Percentiles rank a stretch among this genome's conserved stretches.
phyloP scores from a whole-genome alignment of 2,797 vertebrate genomes.

The Balearica regulorum region DNA sequence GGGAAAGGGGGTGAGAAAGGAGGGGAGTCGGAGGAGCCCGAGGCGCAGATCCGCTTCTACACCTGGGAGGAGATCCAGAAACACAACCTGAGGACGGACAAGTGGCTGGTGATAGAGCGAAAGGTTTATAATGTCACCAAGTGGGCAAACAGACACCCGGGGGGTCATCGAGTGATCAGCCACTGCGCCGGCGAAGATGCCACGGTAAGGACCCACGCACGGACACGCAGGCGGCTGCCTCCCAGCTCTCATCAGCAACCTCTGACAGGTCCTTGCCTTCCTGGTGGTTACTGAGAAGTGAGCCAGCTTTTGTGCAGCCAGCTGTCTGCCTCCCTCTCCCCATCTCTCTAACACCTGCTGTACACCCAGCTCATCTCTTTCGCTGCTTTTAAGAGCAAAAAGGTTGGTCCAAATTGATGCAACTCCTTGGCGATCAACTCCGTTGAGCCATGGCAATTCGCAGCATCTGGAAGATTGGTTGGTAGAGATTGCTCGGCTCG shows the following conservation, averaged over 20 bases:
- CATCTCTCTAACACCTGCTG: background rate
- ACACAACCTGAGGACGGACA: slow-evolving; percentile 61
- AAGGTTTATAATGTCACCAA: slow-evolving; percentile 72
- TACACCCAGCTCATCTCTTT: background rate
- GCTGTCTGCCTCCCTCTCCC: background rate
- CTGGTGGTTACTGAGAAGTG: background rate
- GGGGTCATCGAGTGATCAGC: slow-evolving; percentile 64
- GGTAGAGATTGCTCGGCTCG: background rate
- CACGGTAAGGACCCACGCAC: slow-evolving; percentile 68
- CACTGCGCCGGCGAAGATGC: slow-evolving; percentile 76
- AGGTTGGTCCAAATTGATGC: background rate
- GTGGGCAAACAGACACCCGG: slow-evolving; percentile 67
- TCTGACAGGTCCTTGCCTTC: background rate
- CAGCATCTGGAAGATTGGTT: background rate
- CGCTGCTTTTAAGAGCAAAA: background rate
- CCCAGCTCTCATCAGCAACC: background rate
- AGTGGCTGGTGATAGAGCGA: slow-evolving; percentile 72
- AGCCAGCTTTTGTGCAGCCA: background rate
- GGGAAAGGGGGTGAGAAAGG: slow-evolving; percentile 57
- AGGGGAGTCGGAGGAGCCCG: slow-evolving; percentile 19
- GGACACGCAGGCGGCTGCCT: background rate
- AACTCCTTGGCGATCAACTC: background rate
- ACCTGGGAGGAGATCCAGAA: slow-evolving; percentile 75
- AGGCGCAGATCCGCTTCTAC: slow-evolving; percentile 42
- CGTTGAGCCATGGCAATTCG: background rate